Base-by-base conservation (phyloP, 1,140 invertebrate genomes). In the Asobara japonica region DNA sequence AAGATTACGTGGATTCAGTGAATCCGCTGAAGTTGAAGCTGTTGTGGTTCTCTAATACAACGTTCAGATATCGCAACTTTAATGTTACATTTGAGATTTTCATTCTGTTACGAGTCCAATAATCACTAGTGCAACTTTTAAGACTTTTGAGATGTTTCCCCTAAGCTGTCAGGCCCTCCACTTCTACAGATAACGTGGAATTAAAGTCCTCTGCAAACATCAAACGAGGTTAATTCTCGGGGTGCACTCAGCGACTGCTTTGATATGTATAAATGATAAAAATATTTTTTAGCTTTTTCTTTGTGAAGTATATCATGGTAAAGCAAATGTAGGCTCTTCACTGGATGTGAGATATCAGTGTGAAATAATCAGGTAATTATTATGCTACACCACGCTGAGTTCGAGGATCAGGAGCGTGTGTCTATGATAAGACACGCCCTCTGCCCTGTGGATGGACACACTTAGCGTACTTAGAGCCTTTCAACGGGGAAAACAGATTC, bases 331-430 rank as follows among this genome's bases (percentile, higher is more conserved):
- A 56, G 18, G 51, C 51, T 56, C 22, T 56, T 22, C 18, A 30
- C 48, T 25, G 71, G 73, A 56, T 29, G 36, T 70, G 69, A 66
- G 76, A 33, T 29, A 31, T 1, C 30, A 20, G 66, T 56, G 66
- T 30, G 30, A 74, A 77, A 78, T 84, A 84, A 84, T 84, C 77
- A 78, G 82, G 82, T 82, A 84, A 84, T 84, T 84, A 80, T 82
- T 84, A 84, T 84, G 82, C 82, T 67, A 69, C 65, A 74, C 76
- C 82, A 84, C 82, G 82, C 73, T 77, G 69, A 76, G 48, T 38
- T 38, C 8, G 56, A 48, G 81, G 81, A 83, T 83, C 81, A 76
- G 77, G 80, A 78, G 72, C 76, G 76, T 74, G 75, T 78, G 77
- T 80, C 77, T 75, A 75, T 76, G 82, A 84, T 84, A 84, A 84